A percentile compares a stretch with the other conserved stretches of the same genome.
These are phyloP conservation scores for Agrotis puta DNA, from an alignment of 2,888 invertebrate species.

Conservation along the genomic window DNA sequence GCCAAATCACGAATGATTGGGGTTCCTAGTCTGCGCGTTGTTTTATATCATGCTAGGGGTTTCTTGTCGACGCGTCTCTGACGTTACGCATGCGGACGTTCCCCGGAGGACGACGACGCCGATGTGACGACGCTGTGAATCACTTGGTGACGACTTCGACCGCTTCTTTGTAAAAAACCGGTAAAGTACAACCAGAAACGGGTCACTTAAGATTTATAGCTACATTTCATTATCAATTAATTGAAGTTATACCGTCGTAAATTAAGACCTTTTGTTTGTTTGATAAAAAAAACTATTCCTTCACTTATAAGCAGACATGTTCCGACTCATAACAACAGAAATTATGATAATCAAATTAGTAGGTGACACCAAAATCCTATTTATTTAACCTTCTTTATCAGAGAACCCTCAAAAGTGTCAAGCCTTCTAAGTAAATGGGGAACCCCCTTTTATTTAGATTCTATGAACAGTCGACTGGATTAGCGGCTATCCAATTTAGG, in stretches of 20 bases:
- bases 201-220: neutral
- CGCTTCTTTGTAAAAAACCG: constrained; percentile 18
- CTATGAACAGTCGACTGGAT: neutral
- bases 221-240: neutral
- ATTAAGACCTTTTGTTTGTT: neutral
- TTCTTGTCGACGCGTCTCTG: neutral
- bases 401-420: constrained; percentile 29
- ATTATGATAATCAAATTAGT: constrained; percentile 23
- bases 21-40: neutral
- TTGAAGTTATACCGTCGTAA: neutral
- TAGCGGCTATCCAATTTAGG: neutral
- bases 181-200: neutral
- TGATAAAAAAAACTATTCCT: neutral
- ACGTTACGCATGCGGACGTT: constrained; percentile 40
- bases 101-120: constrained; percentile 16
- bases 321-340: neutral
- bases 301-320: neutral
- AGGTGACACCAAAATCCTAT: constrained; percentile 23
- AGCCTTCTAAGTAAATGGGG: neutral
- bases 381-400: constrained; percentile 5
- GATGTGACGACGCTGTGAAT: constrained; percentile 29
- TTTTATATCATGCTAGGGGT: constrained; percentile 32
- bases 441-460: neutral
- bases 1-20: constrained; percentile 41
- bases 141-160: constrained; percentile 38